Evolutionary conservation across 2,888 invertebrate species (phyloP).

Genomic region (Sylvicola fuscatus): DNA sequence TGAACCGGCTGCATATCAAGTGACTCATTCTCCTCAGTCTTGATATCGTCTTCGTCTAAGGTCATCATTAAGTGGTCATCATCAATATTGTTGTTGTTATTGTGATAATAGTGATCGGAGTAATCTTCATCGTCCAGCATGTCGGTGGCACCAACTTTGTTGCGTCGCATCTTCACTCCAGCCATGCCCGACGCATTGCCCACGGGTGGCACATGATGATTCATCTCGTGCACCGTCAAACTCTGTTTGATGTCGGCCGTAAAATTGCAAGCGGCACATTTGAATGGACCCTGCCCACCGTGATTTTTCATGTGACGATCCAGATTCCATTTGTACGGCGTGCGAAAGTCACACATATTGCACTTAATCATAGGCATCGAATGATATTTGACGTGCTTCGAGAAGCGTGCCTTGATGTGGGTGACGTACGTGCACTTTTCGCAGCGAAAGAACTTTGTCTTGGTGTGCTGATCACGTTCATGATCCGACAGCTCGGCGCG

Average conservation of each 20-base stretch:
- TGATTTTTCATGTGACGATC: conserved; percentile 88
- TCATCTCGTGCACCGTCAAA: conserved; percentile 78
- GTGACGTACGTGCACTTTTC: conserved; percentile 81
- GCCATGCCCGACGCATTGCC: conserved; percentile 37
- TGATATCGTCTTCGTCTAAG: conserved; percentile 2
- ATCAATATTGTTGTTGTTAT: conserved; percentile 10
- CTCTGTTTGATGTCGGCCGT: conserved; percentile 83
- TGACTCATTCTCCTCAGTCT: no score
- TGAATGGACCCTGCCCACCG: conserved; percentile 64
- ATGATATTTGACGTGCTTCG: conserved; percentile 85
- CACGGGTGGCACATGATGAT: conserved; percentile 67
- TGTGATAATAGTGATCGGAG: conserved; percentile 17
- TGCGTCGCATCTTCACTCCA: conserved; percentile 38
- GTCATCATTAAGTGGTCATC: conserved; percentile 18
- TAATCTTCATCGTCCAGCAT: conserved; percentile 19
- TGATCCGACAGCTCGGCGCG: conserved; percentile 43
- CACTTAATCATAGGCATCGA: conserved; percentile 92
- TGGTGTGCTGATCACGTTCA: conserved; percentile 56
- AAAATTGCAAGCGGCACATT: conserved; percentile 74
- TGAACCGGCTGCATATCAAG: neutral
- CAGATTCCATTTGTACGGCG: conserved; percentile 82
- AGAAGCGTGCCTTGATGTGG: conserved; percentile 70
- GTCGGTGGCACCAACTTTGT: conserved; percentile 50
- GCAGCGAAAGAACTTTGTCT: conserved; percentile 64
- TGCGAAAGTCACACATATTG: conserved; percentile 79